These are phyloP conservation scores for Cephus sareptanus DNA, from an alignment of 2,888 invertebrate species.

Conservation along the genomic window DNA sequence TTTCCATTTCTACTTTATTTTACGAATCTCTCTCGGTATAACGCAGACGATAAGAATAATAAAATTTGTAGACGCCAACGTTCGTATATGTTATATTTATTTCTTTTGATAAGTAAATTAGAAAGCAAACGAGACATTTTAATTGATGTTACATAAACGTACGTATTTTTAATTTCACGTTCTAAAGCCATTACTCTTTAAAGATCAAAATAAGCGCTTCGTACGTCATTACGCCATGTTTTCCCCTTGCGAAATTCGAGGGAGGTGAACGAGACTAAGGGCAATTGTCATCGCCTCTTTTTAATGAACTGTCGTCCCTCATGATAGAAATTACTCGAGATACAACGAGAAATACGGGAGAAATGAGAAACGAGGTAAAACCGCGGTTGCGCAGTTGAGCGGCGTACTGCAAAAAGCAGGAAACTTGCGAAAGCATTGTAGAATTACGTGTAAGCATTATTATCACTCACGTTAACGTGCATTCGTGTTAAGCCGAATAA, in stretches of 20 bases:
- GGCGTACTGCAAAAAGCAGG: not conserved
- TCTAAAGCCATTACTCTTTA: not conserved
- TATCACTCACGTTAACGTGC: conserved; percentile 2
- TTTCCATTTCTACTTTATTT: not conserved
- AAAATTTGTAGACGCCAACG: not conserved
- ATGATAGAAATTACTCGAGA: conserved; percentile 32
- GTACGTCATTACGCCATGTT: not conserved
- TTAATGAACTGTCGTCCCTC: conserved; percentile 44
- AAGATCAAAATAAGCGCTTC: not conserved
- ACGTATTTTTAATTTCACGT: not conserved
- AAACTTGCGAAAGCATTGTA: not conserved
- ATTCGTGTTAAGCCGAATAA: not conserved
- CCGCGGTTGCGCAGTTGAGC: not conserved
- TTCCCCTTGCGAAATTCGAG: not conserved
- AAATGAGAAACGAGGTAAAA: not conserved
- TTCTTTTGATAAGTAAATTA: not conserved
- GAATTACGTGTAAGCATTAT: not conserved
- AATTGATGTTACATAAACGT: not conserved
- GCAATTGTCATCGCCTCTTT: conserved; percentile 41
- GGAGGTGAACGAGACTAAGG: conserved; percentile 14
- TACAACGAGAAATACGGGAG: not conserved
- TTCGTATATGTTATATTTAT: not conserved
- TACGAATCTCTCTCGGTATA: not conserved
- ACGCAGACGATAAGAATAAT: not conserved
- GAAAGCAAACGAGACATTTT: not conserved